Conservation (phyloP, 2,888 invertebrate species). For the Nineta flava region DNA sequence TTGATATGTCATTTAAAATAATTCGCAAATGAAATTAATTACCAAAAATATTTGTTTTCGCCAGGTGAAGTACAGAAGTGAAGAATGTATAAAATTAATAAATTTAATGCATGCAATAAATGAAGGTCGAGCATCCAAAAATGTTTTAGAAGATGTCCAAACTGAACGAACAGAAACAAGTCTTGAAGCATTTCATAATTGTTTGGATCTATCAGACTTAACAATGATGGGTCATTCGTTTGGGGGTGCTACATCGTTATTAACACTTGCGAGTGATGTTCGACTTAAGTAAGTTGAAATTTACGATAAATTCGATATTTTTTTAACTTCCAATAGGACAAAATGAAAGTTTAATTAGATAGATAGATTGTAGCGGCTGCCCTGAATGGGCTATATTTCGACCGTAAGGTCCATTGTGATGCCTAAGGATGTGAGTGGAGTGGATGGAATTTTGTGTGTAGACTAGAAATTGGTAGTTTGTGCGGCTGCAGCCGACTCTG, state of each 20-base stretch:
- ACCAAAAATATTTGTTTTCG: too few relatives aligned
- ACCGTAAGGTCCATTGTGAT: too few relatives aligned
- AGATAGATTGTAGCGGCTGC: too few relatives aligned
- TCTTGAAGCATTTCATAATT: slow-evolving; percentile 24
- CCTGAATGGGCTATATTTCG: too few relatives aligned
- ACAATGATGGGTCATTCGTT: slow-evolving; percentile 48
- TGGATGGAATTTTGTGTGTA: too few relatives aligned
- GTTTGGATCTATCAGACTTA: slow-evolving; percentile 28
- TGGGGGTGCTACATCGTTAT: slow-evolving; percentile 43
- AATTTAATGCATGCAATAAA: slow-evolving; percentile 33
- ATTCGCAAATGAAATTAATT: too few relatives aligned
- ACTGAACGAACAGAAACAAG: slow-evolving; percentile 11
- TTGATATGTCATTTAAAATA: too few relatives aligned
- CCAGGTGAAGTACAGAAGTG: slow-evolving; percentile 31
- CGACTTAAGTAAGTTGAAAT: slow-evolving; percentile 31
- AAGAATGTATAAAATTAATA: slow-evolving; percentile 32
- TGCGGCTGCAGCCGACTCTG: too few relatives aligned
- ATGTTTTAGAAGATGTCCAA: slow-evolving; percentile 27
- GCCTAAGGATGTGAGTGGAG: too few relatives aligned
- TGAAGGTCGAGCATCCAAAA: slow-evolving; percentile 28
- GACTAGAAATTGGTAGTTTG: too few relatives aligned
- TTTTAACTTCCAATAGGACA: too few relatives aligned
- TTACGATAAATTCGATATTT: not conserved
- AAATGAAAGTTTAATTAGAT: too few relatives aligned
- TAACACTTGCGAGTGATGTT: slow-evolving; percentile 32